A percentile compares a stretch with the other conserved stretches of the same genome.
phyloP scores from a whole-genome alignment of 2,797 vertebrate species.

The Amazona ochrocephala region DNA sequence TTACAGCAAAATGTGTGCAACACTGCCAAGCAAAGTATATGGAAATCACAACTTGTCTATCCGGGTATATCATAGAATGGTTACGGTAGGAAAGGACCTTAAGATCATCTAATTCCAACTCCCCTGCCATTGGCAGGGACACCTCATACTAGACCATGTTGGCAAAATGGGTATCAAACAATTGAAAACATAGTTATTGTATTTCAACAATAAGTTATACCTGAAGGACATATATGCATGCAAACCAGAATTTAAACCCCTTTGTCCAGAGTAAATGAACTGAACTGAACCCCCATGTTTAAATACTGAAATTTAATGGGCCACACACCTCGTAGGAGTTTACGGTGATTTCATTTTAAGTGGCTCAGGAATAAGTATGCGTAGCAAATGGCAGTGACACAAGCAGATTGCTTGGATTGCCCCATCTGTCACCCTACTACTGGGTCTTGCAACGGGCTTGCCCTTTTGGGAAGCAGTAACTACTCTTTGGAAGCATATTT shows the following conservation, averaged over 20 bases:
- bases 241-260: neutral
- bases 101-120: neutral
- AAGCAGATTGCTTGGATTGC: neutral
- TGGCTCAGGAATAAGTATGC: neutral
- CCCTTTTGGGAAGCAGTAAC: neutral
- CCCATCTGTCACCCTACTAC: neutral
- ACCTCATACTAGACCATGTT: neutral
- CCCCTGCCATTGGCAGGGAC: neutral
- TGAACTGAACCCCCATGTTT: neutral
- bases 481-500: neutral
- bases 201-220: neutral
- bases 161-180: neutral
- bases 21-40: neutral
- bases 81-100: neutral
- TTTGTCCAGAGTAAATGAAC: neutral
- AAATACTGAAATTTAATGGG: neutral
- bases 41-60: neutral
- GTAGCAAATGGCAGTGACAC: neutral
- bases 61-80: neutral
- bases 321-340: neutral
- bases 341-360: neutral
- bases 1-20: neutral
- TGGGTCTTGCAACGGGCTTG: neutral
- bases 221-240: neutral
- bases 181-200: neutral